Evolutionary conservation across 2,113 vertebrate genomes (phyloP), one percentile per base, ranked within the genome.

Genomic region (Tichodroma muraria): DNA sequence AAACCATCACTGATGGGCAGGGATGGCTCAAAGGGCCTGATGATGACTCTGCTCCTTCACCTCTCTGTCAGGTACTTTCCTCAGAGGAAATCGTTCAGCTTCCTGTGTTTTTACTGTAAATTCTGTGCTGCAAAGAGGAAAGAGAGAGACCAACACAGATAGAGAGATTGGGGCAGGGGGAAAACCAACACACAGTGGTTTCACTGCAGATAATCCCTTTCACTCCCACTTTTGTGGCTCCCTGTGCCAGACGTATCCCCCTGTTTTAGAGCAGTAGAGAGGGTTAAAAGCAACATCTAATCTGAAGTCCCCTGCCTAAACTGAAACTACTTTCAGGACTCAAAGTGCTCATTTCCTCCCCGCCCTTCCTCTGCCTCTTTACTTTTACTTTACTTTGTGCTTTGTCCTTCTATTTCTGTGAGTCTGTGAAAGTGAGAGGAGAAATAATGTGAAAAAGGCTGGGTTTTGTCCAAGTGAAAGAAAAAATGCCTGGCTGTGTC

Each of bases 51-150:
- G 82, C 88, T 88, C 23, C 5, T 66, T 96, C 94, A 91, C 80
- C 91, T 87, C 94, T 45, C 53, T 31, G 27, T 50, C 94, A 95
- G 97, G 97, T 98, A 97, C 97, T 98, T 98, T 98, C 97, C 98
- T 97, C 82, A 95, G 93, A 97, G 83, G 95, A 97, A 96, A 97
- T 97, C 80, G 88, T 95, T 97, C 94, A 44, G 81, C 89, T 98
- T 98, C 98, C 98, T 98, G 97, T 97, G 96, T 94, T 88, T 93
- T 98, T 98, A 98, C 98, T 77, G 98, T 98, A 98, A 98, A 96
- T 82, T 96, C 72, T 84, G 77, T 72, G 52, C 77, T 95, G 73
- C 83, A 90, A 86, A 91, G 73, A 97, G 89, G 91, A 98, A 97
- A 93, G 76, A 96, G 37, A 95, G 70, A 91, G 40, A 71, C 35